Evolutionary conservation across 2,888 invertebrate species (phyloP), one percentile per base, ranked within the genome.

Genomic region (Isoperla grammatica): DNA sequence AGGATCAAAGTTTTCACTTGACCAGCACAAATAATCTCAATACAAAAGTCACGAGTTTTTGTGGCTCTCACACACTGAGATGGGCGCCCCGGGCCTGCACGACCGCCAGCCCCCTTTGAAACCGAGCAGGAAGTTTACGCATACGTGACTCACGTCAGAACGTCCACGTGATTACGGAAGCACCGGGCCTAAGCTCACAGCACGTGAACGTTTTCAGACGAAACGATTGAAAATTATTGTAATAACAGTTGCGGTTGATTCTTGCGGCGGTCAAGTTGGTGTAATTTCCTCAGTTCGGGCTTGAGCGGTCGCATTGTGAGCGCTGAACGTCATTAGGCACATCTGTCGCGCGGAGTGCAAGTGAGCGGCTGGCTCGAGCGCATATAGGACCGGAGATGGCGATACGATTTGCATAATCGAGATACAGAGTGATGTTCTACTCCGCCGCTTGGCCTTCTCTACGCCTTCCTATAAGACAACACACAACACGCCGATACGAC

Each of bases 361-460:
- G 35, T 20, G n/a, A 11, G 50, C 13, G 15, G 23, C 6, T 22
- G 29, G 49, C 17, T 2, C 39, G 39, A 22, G 20, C 53, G 40
- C 19, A 8, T 29, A 29, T 29, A 29, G 29, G 29, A 29, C 29
- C 29, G 8, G 5, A 4, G 29, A 4, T 8, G 39, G 17, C 53
- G 39, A 53, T 37, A 9, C 37, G 13, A 37, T 53, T 53, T 53
- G 53, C 53, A 53, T 53, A 53, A 53, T 53, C 53, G 53, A 37
- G 13, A 17, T 37, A 53, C 37, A 37, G 17, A 53, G 39, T 12
- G 53, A 29, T 29, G 15, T 9, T 15, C 37, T 1, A 3, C 39
- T 15, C 40, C 17, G 39, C 37, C 15, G 15, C 39, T 19, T 22
- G 13, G 12, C 39, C 9, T 15, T 15, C 49, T 23, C 9, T 49